Evolutionary conservation across 2,797 vertebrate species (phyloP), one percentile per base, ranked within the genome.

Genomic region (Oreonectes daqikongensis): DNA sequence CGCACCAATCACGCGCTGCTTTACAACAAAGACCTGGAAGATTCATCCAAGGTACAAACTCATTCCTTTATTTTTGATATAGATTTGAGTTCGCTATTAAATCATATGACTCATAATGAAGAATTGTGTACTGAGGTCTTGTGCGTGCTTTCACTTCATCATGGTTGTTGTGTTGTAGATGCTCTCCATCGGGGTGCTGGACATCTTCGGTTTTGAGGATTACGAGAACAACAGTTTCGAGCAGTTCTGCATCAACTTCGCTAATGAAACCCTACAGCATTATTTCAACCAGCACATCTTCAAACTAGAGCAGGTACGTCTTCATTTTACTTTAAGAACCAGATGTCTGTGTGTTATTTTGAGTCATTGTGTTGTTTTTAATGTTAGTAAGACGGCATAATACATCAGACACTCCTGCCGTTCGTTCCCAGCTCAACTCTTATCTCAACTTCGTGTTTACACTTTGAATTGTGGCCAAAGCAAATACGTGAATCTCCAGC

Each of bases 271-370:
- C 69, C 94, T 99, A 59, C 98, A 99, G 87, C 95, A 99, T 89
- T 99, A 99, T 89, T 99, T 99, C 86, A 99, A 99, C 91, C 98
- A 98, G 72, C 97, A 99, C 91, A 96, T 97, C 85, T 99, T 99
- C 86, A 98, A 99, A 83, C 90, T 98, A 0, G 97, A 99, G 77
- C 98, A 99, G 87, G 98, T 98, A 46, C 44, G 5, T 5, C 44
- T 46, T 42, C 40, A 11, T 35, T 35, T 35, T 10, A 35, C 35
- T n/a, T n/a, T n/a, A n/a, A 35, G 35, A 35, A 2, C 9, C 17
- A n/a, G 18, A 15, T 5, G 2, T 50, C n/a, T 50, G 48, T 2
- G 18, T 20, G 48, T 20, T 50, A 50, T 50, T 50, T n/a, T 18
- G 46, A 50, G 46, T 40, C 38, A 18, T 46, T 17, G 44, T 18